These are phyloP conservation scores for Eospalax fontanierii DNA, from an alignment of 2,797 vertebrate species.

Conservation along the genomic window DNA sequence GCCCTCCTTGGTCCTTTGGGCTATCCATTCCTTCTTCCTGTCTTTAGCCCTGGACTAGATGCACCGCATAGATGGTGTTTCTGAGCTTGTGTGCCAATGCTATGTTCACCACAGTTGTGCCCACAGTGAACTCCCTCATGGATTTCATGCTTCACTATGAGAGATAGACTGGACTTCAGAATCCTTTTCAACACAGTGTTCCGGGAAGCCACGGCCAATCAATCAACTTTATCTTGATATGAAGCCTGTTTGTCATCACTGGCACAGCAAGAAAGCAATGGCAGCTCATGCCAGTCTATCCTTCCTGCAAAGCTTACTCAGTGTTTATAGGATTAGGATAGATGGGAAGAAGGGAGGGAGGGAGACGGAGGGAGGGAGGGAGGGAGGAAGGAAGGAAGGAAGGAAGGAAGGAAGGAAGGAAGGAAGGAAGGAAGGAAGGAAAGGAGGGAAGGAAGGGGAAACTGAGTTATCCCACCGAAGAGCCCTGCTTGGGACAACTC, in stretches of 20 bases:
- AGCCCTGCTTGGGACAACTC: neutral
- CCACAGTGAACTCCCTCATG: neutral
- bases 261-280: neutral
- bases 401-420: no score
- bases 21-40: neutral
- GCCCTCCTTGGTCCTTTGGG: neutral
- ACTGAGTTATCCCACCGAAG: neutral
- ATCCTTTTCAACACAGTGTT: neutral
- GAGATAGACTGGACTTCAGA: neutral
- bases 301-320: neutral
- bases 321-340: neutral
- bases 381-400: neutral
- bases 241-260: neutral
- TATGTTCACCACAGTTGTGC: no score
- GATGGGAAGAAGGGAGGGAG: neutral
- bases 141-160: neutral
- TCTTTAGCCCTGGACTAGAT: neutral
- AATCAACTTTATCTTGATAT: neutral
- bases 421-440: no score
- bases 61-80: fast-evolving
- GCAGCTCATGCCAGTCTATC: neutral
- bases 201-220: neutral
- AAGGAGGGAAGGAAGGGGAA: neutral
- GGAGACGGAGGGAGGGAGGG: neutral
- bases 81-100: neutral